Conservation (phyloP, 2,888 invertebrate species). For the Phortica okadai region DNA sequence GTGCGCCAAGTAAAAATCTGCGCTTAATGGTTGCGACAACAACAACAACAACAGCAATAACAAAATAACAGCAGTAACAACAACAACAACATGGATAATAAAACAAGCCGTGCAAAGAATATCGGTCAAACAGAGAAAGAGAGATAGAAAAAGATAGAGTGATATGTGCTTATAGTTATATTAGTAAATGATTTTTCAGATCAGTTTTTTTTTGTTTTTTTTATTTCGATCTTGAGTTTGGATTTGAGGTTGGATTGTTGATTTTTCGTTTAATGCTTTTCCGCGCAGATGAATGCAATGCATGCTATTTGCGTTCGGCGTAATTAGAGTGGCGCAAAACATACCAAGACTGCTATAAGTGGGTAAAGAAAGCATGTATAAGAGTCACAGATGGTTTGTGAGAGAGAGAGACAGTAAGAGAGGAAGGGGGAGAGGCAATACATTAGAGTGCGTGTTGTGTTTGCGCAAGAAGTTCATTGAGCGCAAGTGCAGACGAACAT, state of each 20-base stretch:
- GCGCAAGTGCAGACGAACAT: slow-evolving; percentile 52
- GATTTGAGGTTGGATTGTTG: neutral
- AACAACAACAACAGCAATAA: slow-evolving; percentile 40
- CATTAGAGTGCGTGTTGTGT: neutral
- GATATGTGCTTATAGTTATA: neutral
- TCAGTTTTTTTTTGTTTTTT: slow-evolving; percentile 13
- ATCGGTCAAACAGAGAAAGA: slow-evolving; percentile 68
- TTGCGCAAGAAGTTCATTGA: slow-evolving; percentile 67
- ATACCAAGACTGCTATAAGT: neutral
- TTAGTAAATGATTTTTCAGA: neutral
- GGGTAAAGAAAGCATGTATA: neutral
- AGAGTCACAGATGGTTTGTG: slow-evolving; percentile 29
- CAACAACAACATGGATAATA: slow-evolving; percentile 51
- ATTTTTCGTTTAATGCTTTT: slow-evolving; percentile 10
- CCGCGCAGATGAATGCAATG: neutral
- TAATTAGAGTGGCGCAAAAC: slow-evolving; percentile 3
- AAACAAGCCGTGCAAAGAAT: slow-evolving; percentile 63
- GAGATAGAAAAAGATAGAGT: slow-evolving; percentile 45
- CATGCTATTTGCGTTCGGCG: neutral
- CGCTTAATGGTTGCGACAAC: slow-evolving; percentile 43
- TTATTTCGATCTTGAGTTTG: neutral
- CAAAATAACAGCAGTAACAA: slow-evolving; percentile 32
- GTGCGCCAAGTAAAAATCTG: slow-evolving; percentile 3
- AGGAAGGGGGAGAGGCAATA: neutral
- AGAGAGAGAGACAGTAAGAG: slow-evolving; percentile 2